phyloP scores from a whole-genome alignment of 2,113 vertebrate genomes.

The Zosterops lateralis region DNA sequence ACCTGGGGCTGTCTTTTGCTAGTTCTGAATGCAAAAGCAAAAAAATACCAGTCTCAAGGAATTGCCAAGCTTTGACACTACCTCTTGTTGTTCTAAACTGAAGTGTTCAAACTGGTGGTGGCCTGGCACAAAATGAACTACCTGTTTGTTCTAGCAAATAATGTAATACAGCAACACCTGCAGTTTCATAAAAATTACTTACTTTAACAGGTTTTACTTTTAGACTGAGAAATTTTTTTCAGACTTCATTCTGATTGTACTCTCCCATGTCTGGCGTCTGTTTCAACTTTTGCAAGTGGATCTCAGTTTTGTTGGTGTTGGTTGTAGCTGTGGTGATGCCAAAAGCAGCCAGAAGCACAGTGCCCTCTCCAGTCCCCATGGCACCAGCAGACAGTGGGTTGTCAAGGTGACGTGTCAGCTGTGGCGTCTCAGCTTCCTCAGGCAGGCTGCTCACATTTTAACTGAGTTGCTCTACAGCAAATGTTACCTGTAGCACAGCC shows the following conservation, averaged over 20 bases:
- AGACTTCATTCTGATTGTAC: neutral
- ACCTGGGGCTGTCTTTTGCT: neutral
- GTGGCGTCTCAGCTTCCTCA: neutral
- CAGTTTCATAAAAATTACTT: neutral
- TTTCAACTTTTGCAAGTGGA: neutral
- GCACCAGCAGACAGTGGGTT: neutral
- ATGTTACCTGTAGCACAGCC: neutral
- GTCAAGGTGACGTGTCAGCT: neutral
- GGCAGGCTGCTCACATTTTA: neutral
- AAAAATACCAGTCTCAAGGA: neutral
- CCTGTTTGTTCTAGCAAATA: neutral
- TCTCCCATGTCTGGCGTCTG: neutral
- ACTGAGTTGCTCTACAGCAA: neutral
- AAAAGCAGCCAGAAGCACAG: neutral
- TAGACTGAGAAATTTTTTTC: neutral
- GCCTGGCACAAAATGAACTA: neutral
- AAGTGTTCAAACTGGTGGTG: neutral
- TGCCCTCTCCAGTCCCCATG: neutral
- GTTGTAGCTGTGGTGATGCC: neutral
- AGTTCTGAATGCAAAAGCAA: neutral
- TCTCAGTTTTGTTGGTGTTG: neutral
- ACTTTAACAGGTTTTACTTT: neutral
- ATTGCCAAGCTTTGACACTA: neutral
- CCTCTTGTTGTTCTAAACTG: neutral
- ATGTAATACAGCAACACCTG: neutral